These are phyloP conservation scores for Cydia fagiglandana DNA, from an alignment of 1,140 invertebrate genomes.

Conservation along the genomic window DNA sequence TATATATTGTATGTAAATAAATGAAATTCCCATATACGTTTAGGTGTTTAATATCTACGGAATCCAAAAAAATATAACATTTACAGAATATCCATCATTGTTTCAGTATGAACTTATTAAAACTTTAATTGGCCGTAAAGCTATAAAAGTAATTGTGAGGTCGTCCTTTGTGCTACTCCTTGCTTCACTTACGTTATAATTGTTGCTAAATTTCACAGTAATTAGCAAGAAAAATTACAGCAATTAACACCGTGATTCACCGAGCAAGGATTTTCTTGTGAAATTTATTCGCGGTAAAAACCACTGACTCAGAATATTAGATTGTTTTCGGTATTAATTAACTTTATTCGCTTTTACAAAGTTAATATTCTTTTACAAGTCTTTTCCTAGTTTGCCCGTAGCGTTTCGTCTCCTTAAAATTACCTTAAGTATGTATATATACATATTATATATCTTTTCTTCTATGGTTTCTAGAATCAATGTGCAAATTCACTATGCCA, in stretches of 20 bases:
- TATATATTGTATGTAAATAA: too few species aligned
- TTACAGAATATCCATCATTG: neutral
- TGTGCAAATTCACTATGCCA: too few species aligned
- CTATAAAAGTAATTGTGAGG: constrained; percentile 19
- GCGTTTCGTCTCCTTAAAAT: neutral
- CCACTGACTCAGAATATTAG: constrained; percentile 27
- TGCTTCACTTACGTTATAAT: constrained; percentile 33
- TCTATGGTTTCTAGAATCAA: too few species aligned
- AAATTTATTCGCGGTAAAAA: constrained; percentile 34
- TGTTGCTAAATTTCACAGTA: constrained; percentile 40
- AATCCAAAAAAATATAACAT: neutral
- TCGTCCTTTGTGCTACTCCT: constrained; percentile 32
- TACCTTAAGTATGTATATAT: too few species aligned
- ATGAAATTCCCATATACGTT: too few species aligned
- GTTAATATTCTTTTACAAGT: neutral
- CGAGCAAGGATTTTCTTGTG: constrained; percentile 36
- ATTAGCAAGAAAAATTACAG: constrained; percentile 46
- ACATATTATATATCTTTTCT: too few species aligned
- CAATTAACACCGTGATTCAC: constrained; percentile 40
- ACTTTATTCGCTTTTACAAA: neutral
- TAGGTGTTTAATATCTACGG: neutral
- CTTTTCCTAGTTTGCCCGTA: neutral
- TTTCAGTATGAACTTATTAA: constrained; percentile 1
- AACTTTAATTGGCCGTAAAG: neutral
- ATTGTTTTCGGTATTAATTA: constrained; percentile 16